Percentiles rank a stretch among this genome's conserved stretches.
These are phyloP conservation scores for Berghia stephanieae DNA, from an alignment of 1,140 invertebrate species.

Conservation along the genomic window DNA sequence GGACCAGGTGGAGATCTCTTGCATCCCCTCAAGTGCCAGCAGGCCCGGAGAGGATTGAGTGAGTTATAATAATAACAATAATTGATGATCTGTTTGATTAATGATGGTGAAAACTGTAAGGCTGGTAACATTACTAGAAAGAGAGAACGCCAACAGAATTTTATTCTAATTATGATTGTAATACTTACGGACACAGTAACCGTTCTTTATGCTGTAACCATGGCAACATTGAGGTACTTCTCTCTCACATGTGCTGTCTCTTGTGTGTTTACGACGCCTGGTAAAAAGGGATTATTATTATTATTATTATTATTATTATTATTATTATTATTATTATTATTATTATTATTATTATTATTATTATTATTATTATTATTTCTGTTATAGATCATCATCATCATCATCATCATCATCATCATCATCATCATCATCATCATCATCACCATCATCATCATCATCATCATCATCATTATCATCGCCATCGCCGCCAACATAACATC, in stretches of 20 bases:
- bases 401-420: conserved; percentile 2
- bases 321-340: background rate
- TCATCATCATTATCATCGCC: background rate
- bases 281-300: background rate
- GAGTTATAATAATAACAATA: too few relatives aligned
- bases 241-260: background rate
- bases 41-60: too few relatives aligned
- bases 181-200: conserved; percentile 13
- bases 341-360: background rate
- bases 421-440: conserved; percentile 2
- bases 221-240: background rate
- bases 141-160: too few relatives aligned
- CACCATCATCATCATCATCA: conserved; percentile 1
- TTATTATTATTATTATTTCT: too few relatives aligned
- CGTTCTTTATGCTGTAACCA: background rate
- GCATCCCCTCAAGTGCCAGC: too few relatives aligned
- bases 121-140: too few relatives aligned
- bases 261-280: conserved; percentile 6
- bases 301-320: background rate
- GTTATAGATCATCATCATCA: conserved; percentile 2
- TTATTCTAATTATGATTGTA: too few relatives aligned
- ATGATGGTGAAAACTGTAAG: too few relatives aligned
- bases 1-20: too few relatives aligned
- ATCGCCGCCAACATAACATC: background rate
- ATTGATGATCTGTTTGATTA: too few relatives aligned